A percentile compares a stretch with the other conserved stretches of the same genome.
Conservation (phyloP, 2,797 vertebrate species). For the Enteromius paludinosus region DNA sequence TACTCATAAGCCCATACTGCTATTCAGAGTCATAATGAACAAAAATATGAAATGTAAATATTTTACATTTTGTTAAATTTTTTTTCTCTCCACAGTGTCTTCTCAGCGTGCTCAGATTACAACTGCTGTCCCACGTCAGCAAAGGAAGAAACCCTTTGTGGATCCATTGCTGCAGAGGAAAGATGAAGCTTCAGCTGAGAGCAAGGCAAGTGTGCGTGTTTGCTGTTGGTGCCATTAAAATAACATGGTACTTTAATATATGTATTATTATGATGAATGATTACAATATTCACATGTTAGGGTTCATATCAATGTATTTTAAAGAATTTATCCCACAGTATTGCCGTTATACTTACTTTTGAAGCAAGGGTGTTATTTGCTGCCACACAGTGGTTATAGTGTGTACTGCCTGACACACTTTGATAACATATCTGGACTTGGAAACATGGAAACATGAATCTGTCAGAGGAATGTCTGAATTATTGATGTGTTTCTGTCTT, state of each 20-base stretch:
- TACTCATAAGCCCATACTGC: neutral
- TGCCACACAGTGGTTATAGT: slow-evolving; percentile 37
- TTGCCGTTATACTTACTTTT: neutral
- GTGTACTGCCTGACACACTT: slow-evolving; percentile 7
- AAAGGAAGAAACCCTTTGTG: slow-evolving; percentile 71
- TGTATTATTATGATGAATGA: too few relatives aligned
- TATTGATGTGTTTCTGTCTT: slow-evolving; percentile 10
- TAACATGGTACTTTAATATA: neutral
- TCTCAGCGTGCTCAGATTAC: slow-evolving; percentile 71
- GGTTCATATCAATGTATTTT: neutral
- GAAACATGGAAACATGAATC: neutral
- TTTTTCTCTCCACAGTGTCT: slow-evolving; percentile 60
- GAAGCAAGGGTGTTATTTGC: neutral
- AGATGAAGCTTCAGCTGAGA: slow-evolving; percentile 76
- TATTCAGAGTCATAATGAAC: neutral
- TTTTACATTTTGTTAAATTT: neutral
- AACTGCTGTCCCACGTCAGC: slow-evolving; percentile 68
- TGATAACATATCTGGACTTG: neutral
- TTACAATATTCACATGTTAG: neutral
- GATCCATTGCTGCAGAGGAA: slow-evolving; percentile 77
- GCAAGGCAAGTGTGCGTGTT: slow-evolving; percentile 76
- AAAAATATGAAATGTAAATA: neutral
- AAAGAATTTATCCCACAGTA: neutral
- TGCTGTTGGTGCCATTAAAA: neutral
- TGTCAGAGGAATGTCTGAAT: slow-evolving; percentile 9